A percentile compares a stretch with the other conserved stretches of the same genome.
Evolutionary conservation across 35 echinoderm and acorn worm genomes (phyloP).

Genomic region (Diadema setosum): DNA sequence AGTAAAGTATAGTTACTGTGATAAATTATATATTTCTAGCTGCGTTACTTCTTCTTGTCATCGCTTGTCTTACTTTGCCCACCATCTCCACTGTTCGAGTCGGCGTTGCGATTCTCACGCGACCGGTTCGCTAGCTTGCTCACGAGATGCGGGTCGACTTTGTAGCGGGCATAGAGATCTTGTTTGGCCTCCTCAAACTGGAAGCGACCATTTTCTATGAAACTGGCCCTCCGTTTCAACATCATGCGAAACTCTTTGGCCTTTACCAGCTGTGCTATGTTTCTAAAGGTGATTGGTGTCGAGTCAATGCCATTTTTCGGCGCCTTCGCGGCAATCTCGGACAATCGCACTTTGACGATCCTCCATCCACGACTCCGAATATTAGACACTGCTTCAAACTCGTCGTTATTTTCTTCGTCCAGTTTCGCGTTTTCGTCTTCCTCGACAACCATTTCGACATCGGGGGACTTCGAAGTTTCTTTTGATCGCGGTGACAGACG

Average conservation of each 20-base stretch:
- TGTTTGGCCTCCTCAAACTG: slow-evolving; percentile 83
- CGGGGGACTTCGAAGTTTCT: background rate
- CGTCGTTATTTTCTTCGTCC: background rate
- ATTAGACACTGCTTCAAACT: background rate
- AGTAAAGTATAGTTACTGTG: too few species aligned
- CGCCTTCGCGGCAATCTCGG: slow-evolving; percentile 66
- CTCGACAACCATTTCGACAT: background rate
- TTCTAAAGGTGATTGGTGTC: slow-evolving; percentile 47
- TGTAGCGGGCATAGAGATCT: slow-evolving; percentile 76
- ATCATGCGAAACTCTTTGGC: slow-evolving; percentile 80
- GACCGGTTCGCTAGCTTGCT: background rate
- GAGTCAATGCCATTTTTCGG: slow-evolving; percentile 61
- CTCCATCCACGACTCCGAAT: slow-evolving; percentile 60
- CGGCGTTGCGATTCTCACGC: background rate
- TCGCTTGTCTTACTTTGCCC: too few species aligned
- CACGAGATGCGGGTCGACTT: background rate
- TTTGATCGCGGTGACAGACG: background rate
- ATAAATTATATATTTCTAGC: too few species aligned
- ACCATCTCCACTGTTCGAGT: background rate
- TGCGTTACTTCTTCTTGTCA: too few species aligned
- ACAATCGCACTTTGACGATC: slow-evolving; percentile 39
- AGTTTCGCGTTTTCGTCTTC: background rate
- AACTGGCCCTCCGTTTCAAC: slow-evolving; percentile 72
- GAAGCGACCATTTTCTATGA: slow-evolving; percentile 93
- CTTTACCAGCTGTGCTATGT: slow-evolving; percentile 70